Percentiles rank a stretch among this genome's conserved stretches.
Evolutionary conservation across 1,140 invertebrate species (phyloP).

Genomic region (Agrypnia vestita): DNA sequence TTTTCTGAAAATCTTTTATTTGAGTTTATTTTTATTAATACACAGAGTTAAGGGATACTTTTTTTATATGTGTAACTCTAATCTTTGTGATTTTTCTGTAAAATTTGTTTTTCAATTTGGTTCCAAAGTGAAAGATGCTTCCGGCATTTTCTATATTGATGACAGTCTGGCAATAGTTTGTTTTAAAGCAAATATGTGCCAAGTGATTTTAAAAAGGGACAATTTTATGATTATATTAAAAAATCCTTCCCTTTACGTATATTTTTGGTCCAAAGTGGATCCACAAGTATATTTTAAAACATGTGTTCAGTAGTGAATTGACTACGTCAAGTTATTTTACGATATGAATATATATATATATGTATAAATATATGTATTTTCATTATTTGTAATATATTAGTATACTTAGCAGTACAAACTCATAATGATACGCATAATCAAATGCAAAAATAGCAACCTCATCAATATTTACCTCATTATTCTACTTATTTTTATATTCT

Average conservation of each 20-base stretch:
- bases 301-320: conserved; percentile 42
- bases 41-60: too few relatives aligned
- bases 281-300: conserved; percentile 10
- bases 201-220: conserved; percentile 19
- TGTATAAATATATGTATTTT: conserved; percentile 21
- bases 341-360: conserved; percentile 20
- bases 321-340: conserved; percentile 42
- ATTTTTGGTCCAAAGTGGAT: neutral
- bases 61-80: too few relatives aligned
- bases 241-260: conserved; percentile 14
- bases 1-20: too few relatives aligned
- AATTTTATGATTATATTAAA: conserved; percentile 2
- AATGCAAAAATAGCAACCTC: conserved; percentile 27
- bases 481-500: conserved; percentile 32
- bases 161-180: conserved; percentile 10
- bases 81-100: too few relatives aligned
- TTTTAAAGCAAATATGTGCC: neutral
- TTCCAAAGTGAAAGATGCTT: conserved; percentile 4
- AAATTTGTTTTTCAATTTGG: too few relatives aligned
- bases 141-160: neutral
- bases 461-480: conserved; percentile 39
- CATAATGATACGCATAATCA: neutral
- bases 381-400: conserved; percentile 27
- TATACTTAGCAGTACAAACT: conserved; percentile 33
- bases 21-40: too few relatives aligned